Conservation (phyloP, 2,113 vertebrate species). For the Melospiza georgiana region DNA sequence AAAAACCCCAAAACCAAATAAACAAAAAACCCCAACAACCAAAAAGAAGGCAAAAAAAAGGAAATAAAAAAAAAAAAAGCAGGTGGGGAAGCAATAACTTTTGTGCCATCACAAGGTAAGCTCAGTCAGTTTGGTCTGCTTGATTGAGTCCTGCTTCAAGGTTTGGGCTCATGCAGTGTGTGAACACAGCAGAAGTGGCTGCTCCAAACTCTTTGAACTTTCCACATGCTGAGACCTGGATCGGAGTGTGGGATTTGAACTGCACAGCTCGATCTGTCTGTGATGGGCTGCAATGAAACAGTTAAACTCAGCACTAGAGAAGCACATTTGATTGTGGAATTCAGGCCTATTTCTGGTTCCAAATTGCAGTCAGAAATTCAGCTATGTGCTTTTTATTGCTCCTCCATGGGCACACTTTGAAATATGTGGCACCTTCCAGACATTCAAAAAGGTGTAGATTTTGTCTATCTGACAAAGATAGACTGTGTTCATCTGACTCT, state of each 20-base stretch:
- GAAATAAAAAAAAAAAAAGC: background rate
- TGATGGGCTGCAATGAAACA: background rate
- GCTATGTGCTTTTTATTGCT: background rate
- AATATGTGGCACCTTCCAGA: background rate
- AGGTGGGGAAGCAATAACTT: background rate
- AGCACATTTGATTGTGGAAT: background rate
- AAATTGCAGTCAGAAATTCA: constrained; percentile 10
- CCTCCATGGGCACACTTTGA: background rate
- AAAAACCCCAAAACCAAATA: background rate
- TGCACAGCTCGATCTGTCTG: background rate
- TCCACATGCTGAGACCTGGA: background rate
- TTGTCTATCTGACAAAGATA: constrained; percentile 1
- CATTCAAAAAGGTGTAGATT: background rate
- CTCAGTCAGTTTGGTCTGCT: background rate
- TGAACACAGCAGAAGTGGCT: background rate
- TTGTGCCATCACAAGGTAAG: background rate
- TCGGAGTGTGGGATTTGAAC: background rate
- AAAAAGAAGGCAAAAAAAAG: background rate
- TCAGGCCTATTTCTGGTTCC: background rate
- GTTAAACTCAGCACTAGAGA: background rate
- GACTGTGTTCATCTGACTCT: background rate
- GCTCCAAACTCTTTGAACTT: background rate
- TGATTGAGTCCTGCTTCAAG: background rate
- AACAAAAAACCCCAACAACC: background rate
- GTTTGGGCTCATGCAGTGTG: background rate